A percentile compares a stretch with the other conserved stretches of the same genome.
Evolutionary conservation across 2,888 invertebrate genomes (phyloP).

Genomic region (Rambutsinella grinnellia): DNA sequence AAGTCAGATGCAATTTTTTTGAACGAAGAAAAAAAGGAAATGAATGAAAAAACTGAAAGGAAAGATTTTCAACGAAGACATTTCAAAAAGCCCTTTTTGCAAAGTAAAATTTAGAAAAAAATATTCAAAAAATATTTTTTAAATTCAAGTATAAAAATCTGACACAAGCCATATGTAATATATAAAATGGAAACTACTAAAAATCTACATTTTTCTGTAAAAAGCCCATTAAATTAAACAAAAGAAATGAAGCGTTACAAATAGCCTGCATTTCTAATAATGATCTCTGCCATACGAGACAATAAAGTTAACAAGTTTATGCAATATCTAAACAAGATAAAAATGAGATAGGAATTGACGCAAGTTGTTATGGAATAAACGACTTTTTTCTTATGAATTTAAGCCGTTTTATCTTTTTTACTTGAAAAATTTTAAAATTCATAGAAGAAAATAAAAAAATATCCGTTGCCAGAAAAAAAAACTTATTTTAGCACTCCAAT

Average conservation of each 20-base stretch:
- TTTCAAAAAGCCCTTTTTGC: too few relatives aligned
- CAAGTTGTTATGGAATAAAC: constrained; percentile 1
- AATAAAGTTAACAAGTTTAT: constrained; percentile 66
- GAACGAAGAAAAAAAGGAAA: background rate
- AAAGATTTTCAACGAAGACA: background rate
- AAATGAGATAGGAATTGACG: constrained; percentile 17
- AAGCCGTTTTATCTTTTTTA: background rate
- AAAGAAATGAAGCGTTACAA: constrained; percentile 65
- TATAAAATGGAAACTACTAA: background rate
- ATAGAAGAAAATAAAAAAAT: background rate
- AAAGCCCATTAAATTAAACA: constrained; percentile 49
- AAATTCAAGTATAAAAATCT: too few relatives aligned
- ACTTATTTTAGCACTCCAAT: background rate
- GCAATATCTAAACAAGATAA: constrained; percentile 63
- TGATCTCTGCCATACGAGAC: constrained; percentile 65
- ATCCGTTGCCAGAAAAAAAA: background rate
- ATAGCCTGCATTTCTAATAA: constrained; percentile 66
- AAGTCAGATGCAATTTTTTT: constrained; percentile 46
- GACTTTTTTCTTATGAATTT: background rate
- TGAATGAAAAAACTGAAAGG: background rate
- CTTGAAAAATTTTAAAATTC: background rate
- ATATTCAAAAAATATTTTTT: too few relatives aligned
- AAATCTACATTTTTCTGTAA: constrained; percentile 25
- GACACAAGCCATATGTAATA: too few relatives aligned
- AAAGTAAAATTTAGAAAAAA: too few relatives aligned